These are phyloP conservation scores for Erebia epiphron DNA, from an alignment of 2,888 invertebrate species.

Conservation along the genomic window DNA sequence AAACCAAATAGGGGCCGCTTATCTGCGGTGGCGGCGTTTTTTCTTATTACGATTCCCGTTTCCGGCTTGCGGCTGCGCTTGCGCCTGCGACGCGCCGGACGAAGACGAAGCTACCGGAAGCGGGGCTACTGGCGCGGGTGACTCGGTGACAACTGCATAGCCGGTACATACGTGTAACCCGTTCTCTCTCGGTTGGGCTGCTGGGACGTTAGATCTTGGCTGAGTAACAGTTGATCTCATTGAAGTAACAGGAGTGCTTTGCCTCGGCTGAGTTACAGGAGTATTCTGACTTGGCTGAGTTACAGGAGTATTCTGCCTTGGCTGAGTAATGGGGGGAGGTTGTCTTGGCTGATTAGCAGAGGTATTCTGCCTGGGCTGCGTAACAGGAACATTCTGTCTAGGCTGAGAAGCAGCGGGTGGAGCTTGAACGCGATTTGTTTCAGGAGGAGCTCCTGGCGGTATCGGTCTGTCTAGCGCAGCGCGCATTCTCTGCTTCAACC, in stretches of 20 bases:
- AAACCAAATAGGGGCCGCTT: constrained; percentile 41
- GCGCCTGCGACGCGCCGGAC: constrained; percentile 25
- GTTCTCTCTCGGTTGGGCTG: constrained; percentile 30
- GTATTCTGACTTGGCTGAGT: not conserved
- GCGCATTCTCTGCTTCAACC: constrained; percentile 1
- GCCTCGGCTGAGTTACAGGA: not conserved
- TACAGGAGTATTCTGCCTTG: not conserved
- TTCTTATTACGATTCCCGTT: constrained; percentile 61
- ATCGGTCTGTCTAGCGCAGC: not conserved
- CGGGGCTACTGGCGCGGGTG: constrained; percentile 37
- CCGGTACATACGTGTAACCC: constrained; percentile 36
- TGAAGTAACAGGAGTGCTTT: not conserved
- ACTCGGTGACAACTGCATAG: constrained; percentile 22
- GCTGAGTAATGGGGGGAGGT: not conserved
- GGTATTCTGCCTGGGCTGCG: not conserved
- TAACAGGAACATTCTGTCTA: not conserved
- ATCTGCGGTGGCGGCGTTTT: constrained; percentile 71
- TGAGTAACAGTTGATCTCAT: not conserved
- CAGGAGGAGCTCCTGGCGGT: not conserved
- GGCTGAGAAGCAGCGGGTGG: not conserved
- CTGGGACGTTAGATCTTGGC: not conserved
- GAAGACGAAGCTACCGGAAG: constrained; percentile 18
- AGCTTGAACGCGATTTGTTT: not conserved
- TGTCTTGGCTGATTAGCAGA: not conserved
- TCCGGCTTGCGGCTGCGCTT: constrained; percentile 43